Percentiles rank a stretch among this genome's conserved stretches.
phyloP scores from a whole-genome alignment of 2,113 vertebrate genomes.

The Pyrgilauda ruficollis region DNA sequence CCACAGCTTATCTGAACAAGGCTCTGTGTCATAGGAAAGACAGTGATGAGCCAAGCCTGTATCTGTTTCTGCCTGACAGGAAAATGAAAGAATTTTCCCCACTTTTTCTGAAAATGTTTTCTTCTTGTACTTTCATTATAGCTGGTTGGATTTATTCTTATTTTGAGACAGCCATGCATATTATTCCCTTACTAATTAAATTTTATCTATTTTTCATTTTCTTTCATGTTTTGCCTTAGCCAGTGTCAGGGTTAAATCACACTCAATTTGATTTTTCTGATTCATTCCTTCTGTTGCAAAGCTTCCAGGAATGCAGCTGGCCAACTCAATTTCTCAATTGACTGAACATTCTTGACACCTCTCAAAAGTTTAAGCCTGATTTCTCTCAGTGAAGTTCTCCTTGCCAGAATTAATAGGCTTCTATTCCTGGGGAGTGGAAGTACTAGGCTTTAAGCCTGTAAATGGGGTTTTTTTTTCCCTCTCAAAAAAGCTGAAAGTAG shows the following conservation, averaged over 20 bases:
- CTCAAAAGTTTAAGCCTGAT: neutral
- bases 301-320: constrained; percentile 20
- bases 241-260: neutral
- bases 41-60: neutral
- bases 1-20: neutral
- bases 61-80: neutral
- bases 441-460: neutral
- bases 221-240: neutral
- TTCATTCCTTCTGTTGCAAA: constrained; percentile 28
- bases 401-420: constrained; percentile 2
- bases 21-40: neutral
- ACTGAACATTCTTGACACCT: constrained; percentile 25
- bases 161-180: neutral
- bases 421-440: neutral
- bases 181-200: neutral
- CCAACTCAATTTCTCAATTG: neutral
- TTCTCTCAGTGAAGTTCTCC: neutral
- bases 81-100: neutral
- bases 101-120: neutral
- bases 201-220: neutral
- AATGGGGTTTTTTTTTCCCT: neutral
- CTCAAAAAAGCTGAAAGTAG: neutral
- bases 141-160: neutral
- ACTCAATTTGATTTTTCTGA: constrained; percentile 11
- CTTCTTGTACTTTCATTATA: neutral